Conservation (phyloP, 2,888 invertebrate genomes). For the Drosophila multiciliata region DNA sequence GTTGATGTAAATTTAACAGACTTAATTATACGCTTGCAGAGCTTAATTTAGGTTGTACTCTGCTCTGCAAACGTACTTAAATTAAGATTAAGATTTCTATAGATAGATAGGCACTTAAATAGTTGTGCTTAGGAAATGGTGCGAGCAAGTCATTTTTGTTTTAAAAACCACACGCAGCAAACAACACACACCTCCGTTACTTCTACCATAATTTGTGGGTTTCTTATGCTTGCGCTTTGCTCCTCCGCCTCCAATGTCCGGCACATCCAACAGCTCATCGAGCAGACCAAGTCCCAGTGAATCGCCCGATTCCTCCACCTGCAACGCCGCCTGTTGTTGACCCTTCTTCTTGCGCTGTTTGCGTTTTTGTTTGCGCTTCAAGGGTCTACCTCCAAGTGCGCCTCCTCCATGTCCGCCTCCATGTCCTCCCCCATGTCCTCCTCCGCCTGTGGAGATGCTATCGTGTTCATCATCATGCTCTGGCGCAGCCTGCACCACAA, state of each 20-base stretch:
- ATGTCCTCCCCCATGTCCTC: conserved; percentile 51
- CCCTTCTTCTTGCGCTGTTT: conserved; percentile 77
- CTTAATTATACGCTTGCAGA: conserved; percentile 14
- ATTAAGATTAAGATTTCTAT: conserved; percentile 9
- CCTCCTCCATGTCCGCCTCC: conserved; percentile 52
- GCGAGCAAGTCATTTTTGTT: conserved; percentile 77
- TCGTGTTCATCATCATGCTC: conserved; percentile 69
- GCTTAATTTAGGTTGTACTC: not conserved
- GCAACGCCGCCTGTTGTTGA: conserved; percentile 48
- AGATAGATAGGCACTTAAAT: conserved; percentile 63
- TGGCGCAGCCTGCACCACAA: conserved; percentile 77
- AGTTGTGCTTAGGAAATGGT: conserved; percentile 77
- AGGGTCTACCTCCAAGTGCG: conserved; percentile 54
- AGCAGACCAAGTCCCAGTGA: conserved; percentile 74
- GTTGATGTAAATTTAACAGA: not conserved
- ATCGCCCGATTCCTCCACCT: conserved; percentile 61
- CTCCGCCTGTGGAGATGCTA: conserved; percentile 20
- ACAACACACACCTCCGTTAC: conserved; percentile 84
- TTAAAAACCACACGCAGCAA: conserved; percentile 82
- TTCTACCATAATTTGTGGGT: conserved; percentile 85
- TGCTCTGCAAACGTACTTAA: conserved; percentile 23
- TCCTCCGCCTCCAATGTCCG: conserved; percentile 33
- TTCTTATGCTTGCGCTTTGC: conserved; percentile 81
- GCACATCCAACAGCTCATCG: conserved; percentile 72
- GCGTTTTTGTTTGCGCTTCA: conserved; percentile 79